Percentiles rank a stretch among this genome's conserved stretches.
These are phyloP conservation scores for Scaptodrosophila latifasciaeformis DNA, from an alignment of 2,888 invertebrate genomes.

Conservation along the genomic window DNA sequence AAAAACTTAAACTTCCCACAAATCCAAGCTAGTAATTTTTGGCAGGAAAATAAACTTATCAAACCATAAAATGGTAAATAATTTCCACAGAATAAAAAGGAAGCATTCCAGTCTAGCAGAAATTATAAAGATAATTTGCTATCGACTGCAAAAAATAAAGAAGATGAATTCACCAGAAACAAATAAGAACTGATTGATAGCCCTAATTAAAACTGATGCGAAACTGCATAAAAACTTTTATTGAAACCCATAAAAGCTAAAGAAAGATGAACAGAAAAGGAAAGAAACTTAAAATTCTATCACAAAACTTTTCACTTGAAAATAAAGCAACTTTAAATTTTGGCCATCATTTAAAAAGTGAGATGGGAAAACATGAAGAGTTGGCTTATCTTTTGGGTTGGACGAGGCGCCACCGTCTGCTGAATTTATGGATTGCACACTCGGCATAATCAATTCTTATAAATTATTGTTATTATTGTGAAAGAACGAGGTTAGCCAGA, in stretches of 20 bases:
- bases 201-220: slow-evolving; percentile 47
- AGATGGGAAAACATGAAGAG: no score
- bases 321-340: no score
- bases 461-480: slow-evolving; percentile 62
- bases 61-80: slow-evolving; percentile 25
- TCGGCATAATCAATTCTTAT: slow-evolving; percentile 67
- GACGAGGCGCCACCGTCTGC: no score
- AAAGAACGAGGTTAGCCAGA: neutral
- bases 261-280: neutral
- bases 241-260: slow-evolving; percentile 42
- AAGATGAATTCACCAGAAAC: no score
- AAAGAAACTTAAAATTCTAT: no score
- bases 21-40: no score
- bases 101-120: slow-evolving; percentile 32
- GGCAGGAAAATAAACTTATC: neutral
- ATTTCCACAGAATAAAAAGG: neutral
- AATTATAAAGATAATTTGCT: slow-evolving; percentile 41
- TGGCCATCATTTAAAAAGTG: no score
- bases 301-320: no score
- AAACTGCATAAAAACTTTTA: slow-evolving; percentile 49
- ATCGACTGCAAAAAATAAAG: slow-evolving; percentile 15
- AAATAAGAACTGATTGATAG: slow-evolving; percentile 55
- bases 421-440: slow-evolving; percentile 60
- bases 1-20: no score
- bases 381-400: neutral